Conservation (phyloP, 1,140 invertebrate species). For the Drosophila insularis region DNA sequence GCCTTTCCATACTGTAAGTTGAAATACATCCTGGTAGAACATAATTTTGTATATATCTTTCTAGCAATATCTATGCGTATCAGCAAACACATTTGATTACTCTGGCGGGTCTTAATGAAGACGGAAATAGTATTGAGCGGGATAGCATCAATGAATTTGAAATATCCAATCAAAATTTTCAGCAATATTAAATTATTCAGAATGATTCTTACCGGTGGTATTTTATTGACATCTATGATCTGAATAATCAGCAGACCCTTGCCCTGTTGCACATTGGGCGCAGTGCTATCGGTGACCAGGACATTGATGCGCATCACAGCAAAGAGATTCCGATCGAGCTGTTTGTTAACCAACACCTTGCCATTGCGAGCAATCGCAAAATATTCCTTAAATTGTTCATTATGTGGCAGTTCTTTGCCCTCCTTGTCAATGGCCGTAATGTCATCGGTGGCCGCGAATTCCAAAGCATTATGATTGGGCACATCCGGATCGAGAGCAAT, state of each 20-base stretch:
- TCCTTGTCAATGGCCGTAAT: constrained; percentile 91
- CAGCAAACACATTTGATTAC: constrained; percentile 52
- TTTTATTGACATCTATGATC: constrained; percentile 91
- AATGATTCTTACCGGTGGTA: constrained; percentile 83
- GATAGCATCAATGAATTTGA: constrained; percentile 52
- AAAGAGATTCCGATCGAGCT: constrained; percentile 77
- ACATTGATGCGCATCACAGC: constrained; percentile 86
- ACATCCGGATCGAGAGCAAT: constrained; percentile 93
- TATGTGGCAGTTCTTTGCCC: constrained; percentile 88
- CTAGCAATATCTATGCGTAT: constrained; percentile 62
- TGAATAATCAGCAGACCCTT: constrained; percentile 91
- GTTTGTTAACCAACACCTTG: constrained; percentile 86
- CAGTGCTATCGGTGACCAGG: constrained; percentile 90
- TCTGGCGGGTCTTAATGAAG: background rate
- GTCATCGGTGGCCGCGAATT: constrained; percentile 89
- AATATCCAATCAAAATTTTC: constrained; percentile 32
- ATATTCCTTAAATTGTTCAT: constrained; percentile 86
- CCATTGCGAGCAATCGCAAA: constrained; percentile 89
- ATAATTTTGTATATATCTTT: no score
- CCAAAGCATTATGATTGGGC: constrained; percentile 86
- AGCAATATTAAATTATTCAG: background rate
- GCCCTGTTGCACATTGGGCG: constrained; percentile 89
- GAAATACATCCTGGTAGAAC: no score
- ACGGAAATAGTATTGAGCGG: background rate
- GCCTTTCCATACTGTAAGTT: constrained; percentile 53